A percentile compares a stretch with the other conserved stretches of the same genome.
Conservation (phyloP, 2,113 vertebrate species). For the Pipa parva region DNA sequence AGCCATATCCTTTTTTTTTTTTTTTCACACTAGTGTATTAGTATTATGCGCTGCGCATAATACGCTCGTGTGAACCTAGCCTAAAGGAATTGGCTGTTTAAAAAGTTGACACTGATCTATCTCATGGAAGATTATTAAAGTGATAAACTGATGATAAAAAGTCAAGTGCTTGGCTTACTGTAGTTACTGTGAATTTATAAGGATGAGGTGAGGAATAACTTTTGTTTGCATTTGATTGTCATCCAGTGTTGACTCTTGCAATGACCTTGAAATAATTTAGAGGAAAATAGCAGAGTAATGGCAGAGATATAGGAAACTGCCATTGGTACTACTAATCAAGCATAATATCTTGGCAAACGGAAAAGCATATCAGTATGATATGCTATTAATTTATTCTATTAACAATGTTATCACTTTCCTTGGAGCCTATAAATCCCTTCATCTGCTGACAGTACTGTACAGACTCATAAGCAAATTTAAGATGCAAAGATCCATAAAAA, state of each 20-base stretch:
- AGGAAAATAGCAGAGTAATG: conserved; percentile 8
- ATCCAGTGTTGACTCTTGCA: conserved; percentile 19
- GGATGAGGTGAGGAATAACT: conserved; percentile 8
- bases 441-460: neutral
- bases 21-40: too few relatives aligned
- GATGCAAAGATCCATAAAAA: neutral
- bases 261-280: conserved; percentile 35
- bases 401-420: conserved; percentile 19
- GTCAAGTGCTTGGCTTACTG: conserved; percentile 37
- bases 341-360: conserved; percentile 1
- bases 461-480: neutral
- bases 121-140: conserved; percentile 30
- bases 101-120: too few relatives aligned
- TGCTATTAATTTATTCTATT: conserved; percentile 14
- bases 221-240: conserved; percentile 42
- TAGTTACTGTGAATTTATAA: conserved; percentile 36
- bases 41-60: too few relatives aligned
- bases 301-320: conserved; percentile 28
- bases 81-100: conserved; percentile 17
- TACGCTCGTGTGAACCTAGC: too few relatives aligned
- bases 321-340: conserved; percentile 25
- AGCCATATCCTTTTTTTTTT: too few relatives aligned
- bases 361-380: conserved; percentile 19
- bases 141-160: conserved; percentile 40
- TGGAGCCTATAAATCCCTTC: conserved; percentile 13